Percentiles rank a stretch among this genome's conserved stretches.
Evolutionary conservation across 1,140 invertebrate species (phyloP).

Genomic region (Sipha flava): DNA sequence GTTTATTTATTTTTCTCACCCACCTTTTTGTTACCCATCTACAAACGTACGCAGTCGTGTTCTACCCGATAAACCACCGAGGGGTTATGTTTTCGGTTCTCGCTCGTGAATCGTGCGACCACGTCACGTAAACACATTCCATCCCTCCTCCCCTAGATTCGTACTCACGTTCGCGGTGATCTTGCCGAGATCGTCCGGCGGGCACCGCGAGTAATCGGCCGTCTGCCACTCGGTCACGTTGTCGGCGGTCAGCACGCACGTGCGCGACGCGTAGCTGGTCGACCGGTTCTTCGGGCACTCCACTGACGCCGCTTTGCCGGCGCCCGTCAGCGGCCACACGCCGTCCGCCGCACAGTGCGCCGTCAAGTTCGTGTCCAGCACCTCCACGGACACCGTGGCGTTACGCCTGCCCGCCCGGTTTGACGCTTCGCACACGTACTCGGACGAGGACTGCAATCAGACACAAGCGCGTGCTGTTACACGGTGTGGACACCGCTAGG

Average conservation of each 20-base stretch:
- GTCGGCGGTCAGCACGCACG: conserved; percentile 37
- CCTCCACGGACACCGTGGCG: conserved; percentile 1
- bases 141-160: too few relatives aligned
- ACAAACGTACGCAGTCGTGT: too few relatives aligned
- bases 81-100: too few relatives aligned
- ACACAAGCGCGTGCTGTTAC: background rate
- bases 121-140: too few relatives aligned
- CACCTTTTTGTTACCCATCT: too few relatives aligned
- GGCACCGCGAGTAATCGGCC: conserved; percentile 64
- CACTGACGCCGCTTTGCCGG: conserved; percentile 51
- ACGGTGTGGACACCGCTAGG: too few relatives aligned
- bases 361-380: conserved; percentile 9
- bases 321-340: conserved; percentile 54
- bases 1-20: too few relatives aligned
- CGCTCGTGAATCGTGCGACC: too few relatives aligned
- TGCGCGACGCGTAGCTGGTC: conserved; percentile 31
- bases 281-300: conserved; percentile 51
- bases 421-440: background rate
- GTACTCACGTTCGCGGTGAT: conserved; percentile 57
- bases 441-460: background rate
- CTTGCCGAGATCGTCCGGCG: conserved; percentile 54
- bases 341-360: background rate
- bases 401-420: background rate
- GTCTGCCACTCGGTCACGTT: conserved; percentile 57
- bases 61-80: too few relatives aligned